These are phyloP conservation scores for Phaetusa simplex DNA, from an alignment of 2,113 vertebrate species.

Conservation along the genomic window DNA sequence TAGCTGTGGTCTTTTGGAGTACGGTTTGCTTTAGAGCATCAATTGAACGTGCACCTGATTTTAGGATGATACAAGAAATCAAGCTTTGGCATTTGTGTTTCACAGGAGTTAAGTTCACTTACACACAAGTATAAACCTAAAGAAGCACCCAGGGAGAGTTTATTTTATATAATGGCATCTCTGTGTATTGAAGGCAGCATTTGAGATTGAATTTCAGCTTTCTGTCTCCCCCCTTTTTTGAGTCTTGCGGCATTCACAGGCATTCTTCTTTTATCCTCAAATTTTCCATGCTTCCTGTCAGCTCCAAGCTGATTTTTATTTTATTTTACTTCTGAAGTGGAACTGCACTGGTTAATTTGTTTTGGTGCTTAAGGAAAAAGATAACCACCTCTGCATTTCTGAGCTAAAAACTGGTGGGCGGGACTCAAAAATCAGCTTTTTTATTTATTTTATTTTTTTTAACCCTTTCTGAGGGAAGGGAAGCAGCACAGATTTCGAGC, in stretches of 20 bases:
- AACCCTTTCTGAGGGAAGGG: neutral
- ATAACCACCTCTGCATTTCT: constrained; percentile 43
- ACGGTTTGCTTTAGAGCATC: neutral
- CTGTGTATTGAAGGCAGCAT: neutral
- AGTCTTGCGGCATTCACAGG: neutral
- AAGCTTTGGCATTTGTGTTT: neutral
- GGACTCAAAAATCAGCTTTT: neutral
- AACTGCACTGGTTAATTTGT: constrained; percentile 60
- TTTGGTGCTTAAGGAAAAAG: constrained; percentile 55
- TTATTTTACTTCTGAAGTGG: constrained; percentile 24
- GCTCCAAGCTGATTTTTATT: constrained; percentile 30
- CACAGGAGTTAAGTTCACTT: neutral
- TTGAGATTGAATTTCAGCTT: constrained; percentile 18
- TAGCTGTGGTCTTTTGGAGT: neutral
- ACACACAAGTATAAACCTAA: neutral
- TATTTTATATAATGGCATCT: constrained; percentile 2
- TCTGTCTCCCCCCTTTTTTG: neutral
- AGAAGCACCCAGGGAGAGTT: neutral
- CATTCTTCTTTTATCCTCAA: constrained; percentile 22
- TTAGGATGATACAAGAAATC: neutral
- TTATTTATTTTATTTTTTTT: neutral
- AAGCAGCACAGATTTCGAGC: neutral
- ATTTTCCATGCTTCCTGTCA: constrained; percentile 30
- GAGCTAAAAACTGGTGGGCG: constrained; percentile 40
- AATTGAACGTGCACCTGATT: neutral